Conservation (phyloP, 2,888 invertebrate genomes). For the Leptothorax acervorum region DNA sequence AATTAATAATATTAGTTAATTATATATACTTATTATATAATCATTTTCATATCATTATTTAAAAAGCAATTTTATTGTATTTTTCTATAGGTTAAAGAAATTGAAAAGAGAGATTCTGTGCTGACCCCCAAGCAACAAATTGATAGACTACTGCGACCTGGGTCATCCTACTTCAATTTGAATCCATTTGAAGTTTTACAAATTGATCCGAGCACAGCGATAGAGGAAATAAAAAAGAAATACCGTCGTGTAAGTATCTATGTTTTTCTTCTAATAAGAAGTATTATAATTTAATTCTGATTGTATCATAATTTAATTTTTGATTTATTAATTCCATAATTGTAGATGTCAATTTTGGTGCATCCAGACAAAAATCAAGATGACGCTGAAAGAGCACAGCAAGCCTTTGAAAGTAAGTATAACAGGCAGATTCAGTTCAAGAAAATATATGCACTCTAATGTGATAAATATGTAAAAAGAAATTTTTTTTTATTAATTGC, state of each 20-base stretch:
- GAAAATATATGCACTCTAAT: neutral
- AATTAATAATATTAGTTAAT: neutral
- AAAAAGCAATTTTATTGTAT: neutral
- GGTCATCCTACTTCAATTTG: conserved; percentile 99
- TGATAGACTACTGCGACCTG: conserved; percentile 97
- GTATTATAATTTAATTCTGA: conserved; percentile 10
- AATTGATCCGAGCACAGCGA: conserved; percentile 94
- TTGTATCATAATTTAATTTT: conserved; percentile 13
- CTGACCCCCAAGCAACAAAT: conserved; percentile 99
- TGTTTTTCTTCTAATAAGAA: neutral
- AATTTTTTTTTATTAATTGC: conserved; percentile 64
- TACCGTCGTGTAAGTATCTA: conserved; percentile 91
- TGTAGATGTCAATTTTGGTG: conserved; percentile 96
- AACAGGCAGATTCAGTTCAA: neutral
- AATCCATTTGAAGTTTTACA: conserved; percentile 98
- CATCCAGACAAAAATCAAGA: conserved; percentile 99
- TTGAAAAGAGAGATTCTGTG: conserved; percentile 98
- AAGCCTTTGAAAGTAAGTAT: conserved; percentile 92
- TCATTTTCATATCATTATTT: neutral
- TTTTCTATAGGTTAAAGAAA: conserved; percentile 96
- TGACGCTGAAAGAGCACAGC: conserved; percentile 97
- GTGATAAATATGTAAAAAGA: neutral
- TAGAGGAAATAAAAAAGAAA: conserved; percentile 98
- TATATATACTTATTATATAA: neutral
- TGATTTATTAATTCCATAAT: conserved; percentile 21